A percentile compares a stretch with the other conserved stretches of the same genome.
Evolutionary conservation across 2,113 vertebrate genomes (phyloP).

Genomic region (Lasiurus borealis): DNA sequence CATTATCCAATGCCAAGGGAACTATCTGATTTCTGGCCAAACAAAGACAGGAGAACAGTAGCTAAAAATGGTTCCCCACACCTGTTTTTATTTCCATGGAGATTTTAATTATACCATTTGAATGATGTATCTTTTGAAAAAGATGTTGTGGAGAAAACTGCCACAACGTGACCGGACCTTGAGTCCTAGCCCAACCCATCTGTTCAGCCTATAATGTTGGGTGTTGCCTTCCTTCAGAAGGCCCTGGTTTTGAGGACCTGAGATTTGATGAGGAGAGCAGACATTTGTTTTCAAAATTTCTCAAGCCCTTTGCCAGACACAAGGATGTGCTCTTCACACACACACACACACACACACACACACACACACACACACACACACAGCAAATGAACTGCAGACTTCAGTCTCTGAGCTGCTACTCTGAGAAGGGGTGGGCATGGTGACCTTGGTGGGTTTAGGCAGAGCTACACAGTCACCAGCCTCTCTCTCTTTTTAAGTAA

Average conservation of each 20-base stretch:
- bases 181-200: background rate
- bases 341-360: background rate
- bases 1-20: background rate
- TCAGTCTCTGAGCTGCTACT: no score
- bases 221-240: background rate
- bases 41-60: background rate
- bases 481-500: background rate
- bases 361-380: no score
- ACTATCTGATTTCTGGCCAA: background rate
- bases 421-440: background rate
- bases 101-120: background rate
- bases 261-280: background rate
- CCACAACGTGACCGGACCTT: background rate
- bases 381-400: no score
- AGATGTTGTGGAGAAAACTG: background rate
- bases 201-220: background rate
- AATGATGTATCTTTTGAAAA: background rate
- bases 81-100: conserved; percentile 12
- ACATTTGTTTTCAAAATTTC: background rate
- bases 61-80: background rate
- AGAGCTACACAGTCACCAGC: background rate
- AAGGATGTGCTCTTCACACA: background rate
- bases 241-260: background rate
- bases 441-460: background rate
- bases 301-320: background rate